Conservation (phyloP, 1,140 invertebrate species). For the Xylocopa sonorina region DNA sequence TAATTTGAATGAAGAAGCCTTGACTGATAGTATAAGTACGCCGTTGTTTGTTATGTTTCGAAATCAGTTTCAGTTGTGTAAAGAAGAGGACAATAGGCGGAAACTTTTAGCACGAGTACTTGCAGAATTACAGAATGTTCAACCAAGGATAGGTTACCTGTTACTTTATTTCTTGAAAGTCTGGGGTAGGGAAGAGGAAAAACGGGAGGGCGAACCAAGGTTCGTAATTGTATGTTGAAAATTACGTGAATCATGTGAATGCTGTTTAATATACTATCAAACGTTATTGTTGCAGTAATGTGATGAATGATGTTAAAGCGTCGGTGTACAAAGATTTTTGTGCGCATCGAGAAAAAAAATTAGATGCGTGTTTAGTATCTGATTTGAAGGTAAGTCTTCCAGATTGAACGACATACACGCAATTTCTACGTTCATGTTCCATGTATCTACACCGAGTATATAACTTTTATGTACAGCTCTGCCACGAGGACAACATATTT, state of each 20-base stretch:
- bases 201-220: slow-evolving; percentile 83
- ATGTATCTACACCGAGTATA: neutral
- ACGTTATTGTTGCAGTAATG: slow-evolving; percentile 68
- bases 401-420: too few species aligned
- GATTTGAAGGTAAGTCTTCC: slow-evolving; percentile 86
- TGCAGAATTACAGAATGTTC: slow-evolving; percentile 88
- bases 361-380: slow-evolving; percentile 88
- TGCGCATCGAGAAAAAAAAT: slow-evolving; percentile 89
- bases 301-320: slow-evolving; percentile 89
- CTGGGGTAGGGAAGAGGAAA: slow-evolving; percentile 84
- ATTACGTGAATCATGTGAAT: neutral
- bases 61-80: slow-evolving; percentile 86
- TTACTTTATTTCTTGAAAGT: slow-evolving; percentile 94
- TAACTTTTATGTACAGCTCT: slow-evolving; percentile 81
- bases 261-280: slow-evolving; percentile 18
- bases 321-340: slow-evolving; percentile 94
- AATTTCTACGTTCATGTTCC: too few species aligned
- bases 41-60: slow-evolving; percentile 92
- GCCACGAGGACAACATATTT: slow-evolving; percentile 93
- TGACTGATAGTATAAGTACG: slow-evolving; percentile 90
- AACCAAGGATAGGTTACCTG: slow-evolving; percentile 91
- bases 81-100: slow-evolving; percentile 90
- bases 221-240: slow-evolving; percentile 43
- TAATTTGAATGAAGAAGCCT: slow-evolving; percentile 82
- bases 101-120: slow-evolving; percentile 88